Evolutionary conservation across 2,113 vertebrate genomes (phyloP).

Genomic region (Brachyhypopomus occidentalis): DNA sequence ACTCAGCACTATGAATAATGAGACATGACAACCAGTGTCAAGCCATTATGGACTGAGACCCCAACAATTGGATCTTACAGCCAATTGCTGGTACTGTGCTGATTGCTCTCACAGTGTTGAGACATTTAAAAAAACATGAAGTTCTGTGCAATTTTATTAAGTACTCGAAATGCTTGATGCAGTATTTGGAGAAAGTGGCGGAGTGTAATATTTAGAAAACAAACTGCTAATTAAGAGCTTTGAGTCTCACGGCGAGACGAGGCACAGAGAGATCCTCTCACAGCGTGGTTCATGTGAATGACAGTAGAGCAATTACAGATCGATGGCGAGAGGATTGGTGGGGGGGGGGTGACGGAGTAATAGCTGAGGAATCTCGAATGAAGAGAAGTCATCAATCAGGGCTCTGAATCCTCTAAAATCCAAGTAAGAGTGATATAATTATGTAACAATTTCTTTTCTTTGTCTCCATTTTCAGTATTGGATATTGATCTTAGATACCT

Average conservation of each 20-base stretch:
- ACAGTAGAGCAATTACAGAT: conserved; percentile 37
- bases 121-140: neutral
- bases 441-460: neutral
- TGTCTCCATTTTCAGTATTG: too few species aligned
- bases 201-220: conserved; percentile 39
- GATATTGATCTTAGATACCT: neutral
- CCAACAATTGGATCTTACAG: neutral
- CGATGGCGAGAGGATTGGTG: neutral
- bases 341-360: neutral
- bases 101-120: neutral
- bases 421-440: neutral
- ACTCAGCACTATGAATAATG: neutral
- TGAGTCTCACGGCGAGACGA: neutral
- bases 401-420: neutral
- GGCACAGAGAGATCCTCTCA: conserved; percentile 17
- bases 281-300: conserved; percentile 17
- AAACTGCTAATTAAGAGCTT: conserved; percentile 41
- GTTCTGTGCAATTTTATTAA: conserved; percentile 4
- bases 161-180: conserved; percentile 24
- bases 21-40: neutral
- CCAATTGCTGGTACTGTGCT: neutral
- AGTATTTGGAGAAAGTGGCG: neutral
- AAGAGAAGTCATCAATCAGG: conserved; percentile 40
- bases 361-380: conserved; percentile 10
- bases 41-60: neutral